Evolutionary conservation across 2,113 vertebrate species (phyloP).

Genomic region (Sinocyclocheilus anophthalmus): DNA sequence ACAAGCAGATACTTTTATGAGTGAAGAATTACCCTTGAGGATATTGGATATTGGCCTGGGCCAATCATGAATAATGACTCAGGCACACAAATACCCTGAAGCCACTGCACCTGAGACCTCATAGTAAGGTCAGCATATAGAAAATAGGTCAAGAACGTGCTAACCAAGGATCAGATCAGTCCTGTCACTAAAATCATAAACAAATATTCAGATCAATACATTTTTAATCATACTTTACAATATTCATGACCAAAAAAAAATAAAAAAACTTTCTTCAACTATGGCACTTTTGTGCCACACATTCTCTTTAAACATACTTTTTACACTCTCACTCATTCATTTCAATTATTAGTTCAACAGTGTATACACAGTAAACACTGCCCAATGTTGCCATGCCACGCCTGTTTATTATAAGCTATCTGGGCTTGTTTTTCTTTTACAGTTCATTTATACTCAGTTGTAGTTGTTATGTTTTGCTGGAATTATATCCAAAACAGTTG

Average conservation of each 20-base stretch:
- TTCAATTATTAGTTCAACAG: background rate
- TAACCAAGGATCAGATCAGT: background rate
- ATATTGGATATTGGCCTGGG: conserved; percentile 1
- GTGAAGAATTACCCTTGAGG: conserved; percentile 23
- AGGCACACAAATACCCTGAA: background rate
- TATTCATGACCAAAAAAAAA: background rate
- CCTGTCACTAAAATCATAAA: background rate
- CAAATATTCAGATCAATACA: background rate
- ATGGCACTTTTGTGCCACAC: background rate
- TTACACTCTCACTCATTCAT: background rate
- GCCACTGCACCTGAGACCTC: conserved; percentile 17
- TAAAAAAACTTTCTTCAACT: no score
- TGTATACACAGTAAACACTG: background rate
- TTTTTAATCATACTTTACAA: background rate
- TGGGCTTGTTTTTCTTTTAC: background rate
- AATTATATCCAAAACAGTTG: background rate
- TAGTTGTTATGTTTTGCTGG: background rate
- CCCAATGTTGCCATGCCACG: background rate
- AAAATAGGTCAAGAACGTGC: background rate
- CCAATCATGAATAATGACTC: background rate
- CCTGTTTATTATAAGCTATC: background rate
- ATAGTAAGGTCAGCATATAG: background rate
- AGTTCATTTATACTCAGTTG: background rate
- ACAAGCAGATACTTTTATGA: conserved; percentile 5
- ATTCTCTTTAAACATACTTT: background rate